phyloP scores from a whole-genome alignment of 2,797 vertebrate species.

The Craterocephalus amniculus region DNA sequence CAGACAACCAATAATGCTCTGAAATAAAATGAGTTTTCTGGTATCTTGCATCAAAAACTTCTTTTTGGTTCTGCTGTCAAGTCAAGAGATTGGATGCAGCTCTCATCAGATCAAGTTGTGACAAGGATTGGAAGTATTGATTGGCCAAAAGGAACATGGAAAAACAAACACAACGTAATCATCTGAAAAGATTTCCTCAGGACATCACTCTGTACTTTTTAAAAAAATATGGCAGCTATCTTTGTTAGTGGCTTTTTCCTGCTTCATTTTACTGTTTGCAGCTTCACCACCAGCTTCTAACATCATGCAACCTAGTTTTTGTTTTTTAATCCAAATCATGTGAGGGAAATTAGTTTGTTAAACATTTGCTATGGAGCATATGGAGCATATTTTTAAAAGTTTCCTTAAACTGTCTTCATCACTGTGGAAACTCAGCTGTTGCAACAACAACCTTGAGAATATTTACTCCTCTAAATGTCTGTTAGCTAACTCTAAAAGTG shows the following conservation, averaged over 20 bases:
- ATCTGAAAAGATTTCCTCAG: too few species aligned
- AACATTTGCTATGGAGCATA: background rate
- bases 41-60: background rate
- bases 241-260: background rate
- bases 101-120: background rate
- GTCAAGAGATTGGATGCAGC: background rate
- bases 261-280: background rate
- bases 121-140: background rate
- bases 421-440: background rate
- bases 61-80: background rate
- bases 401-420: background rate
- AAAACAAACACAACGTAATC: too few species aligned
- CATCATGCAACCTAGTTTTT: background rate
- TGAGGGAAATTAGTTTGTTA: background rate
- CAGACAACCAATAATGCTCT: background rate
- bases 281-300: background rate
- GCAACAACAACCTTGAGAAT: background rate
- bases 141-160: background rate
- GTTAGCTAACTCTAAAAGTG: background rate
- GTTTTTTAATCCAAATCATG: background rate
- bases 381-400: background rate
- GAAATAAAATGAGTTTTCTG: background rate
- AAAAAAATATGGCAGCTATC: background rate
- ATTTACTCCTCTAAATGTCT: background rate
- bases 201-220: too few species aligned